phyloP scores from a whole-genome alignment of 2,797 vertebrate genomes.

The Peromyscus nudipes region DNA sequence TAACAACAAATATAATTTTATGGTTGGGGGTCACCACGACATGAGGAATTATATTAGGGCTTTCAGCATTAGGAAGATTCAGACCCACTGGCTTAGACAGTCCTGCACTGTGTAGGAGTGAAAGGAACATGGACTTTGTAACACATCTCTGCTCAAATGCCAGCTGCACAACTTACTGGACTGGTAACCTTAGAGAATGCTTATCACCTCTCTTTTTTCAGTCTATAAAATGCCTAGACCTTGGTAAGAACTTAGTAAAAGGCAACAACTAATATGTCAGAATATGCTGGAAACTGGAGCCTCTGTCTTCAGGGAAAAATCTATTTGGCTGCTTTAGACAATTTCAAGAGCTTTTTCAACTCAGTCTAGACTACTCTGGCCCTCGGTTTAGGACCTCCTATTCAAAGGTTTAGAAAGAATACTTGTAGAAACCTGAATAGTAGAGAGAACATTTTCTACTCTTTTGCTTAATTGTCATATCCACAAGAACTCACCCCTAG shows the following conservation, averaged over 20 bases:
- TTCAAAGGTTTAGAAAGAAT: slow-evolving; percentile 44
- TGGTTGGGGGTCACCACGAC: background rate
- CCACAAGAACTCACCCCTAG: slow-evolving; percentile 9
- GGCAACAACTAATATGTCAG: slow-evolving; percentile 15
- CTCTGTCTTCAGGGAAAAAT: background rate
- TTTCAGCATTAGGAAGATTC: background rate
- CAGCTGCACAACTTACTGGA: background rate
- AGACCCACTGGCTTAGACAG: background rate
- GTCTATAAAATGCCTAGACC: slow-evolving; percentile 40
- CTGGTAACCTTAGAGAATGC: slow-evolving; percentile 4
- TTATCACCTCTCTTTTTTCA: slow-evolving; percentile 37
- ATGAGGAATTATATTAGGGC: background rate
- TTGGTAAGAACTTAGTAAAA: slow-evolving; percentile 43
- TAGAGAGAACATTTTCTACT: slow-evolving; percentile 44
- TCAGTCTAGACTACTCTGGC: background rate
- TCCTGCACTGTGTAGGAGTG: background rate
- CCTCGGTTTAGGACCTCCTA: slow-evolving; percentile 44
- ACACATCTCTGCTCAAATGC: slow-evolving; percentile 45
- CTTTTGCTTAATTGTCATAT: slow-evolving; percentile 18
- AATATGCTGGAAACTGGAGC: slow-evolving; percentile 42
- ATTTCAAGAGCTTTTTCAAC: slow-evolving; percentile 35
- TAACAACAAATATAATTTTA: background rate
- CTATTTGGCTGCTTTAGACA: background rate
- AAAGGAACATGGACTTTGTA: slow-evolving; percentile 38
- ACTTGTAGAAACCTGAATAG: slow-evolving; percentile 23